Evolutionary conservation across 2,113 vertebrate species (phyloP).

Genomic region (Solea solea): DNA sequence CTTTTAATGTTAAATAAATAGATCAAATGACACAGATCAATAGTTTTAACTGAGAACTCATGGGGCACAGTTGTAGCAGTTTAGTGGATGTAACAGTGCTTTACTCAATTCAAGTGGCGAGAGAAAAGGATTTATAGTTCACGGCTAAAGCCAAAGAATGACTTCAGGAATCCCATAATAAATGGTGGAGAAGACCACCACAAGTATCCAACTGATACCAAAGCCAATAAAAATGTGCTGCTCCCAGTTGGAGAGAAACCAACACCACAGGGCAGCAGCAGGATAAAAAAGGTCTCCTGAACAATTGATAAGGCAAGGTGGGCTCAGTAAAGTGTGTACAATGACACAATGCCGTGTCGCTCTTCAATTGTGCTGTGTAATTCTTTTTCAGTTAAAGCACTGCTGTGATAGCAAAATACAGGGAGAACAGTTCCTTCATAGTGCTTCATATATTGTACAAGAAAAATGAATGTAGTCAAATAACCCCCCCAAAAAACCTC

Average conservation of each 20-base stretch:
- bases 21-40: not conserved
- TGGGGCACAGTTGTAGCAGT: not conserved
- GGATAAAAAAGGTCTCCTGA: constrained; percentile 70
- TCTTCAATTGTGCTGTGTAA: not conserved
- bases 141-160: constrained; percentile 29
- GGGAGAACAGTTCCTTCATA: not conserved
- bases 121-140: not conserved
- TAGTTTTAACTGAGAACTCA: not conserved
- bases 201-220: constrained; percentile 59
- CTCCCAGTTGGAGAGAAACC: constrained; percentile 65
- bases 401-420: not conserved
- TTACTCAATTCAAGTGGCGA: not conserved
- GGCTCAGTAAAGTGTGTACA: constrained; percentile 33
- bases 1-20: no score
- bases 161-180: constrained; percentile 30
- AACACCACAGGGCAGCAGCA: constrained; percentile 54
- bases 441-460: no score
- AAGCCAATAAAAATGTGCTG: constrained; percentile 68
- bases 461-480: not conserved
- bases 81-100: not conserved
- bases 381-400: constrained; percentile 3
- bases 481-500: not conserved
- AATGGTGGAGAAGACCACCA: constrained; percentile 51
- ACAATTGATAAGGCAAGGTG: constrained; percentile 58
- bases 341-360: constrained; percentile 45